Evolutionary conservation across 2,797 vertebrate genomes (phyloP).

Genomic region (Perdix hodgsoniae): DNA sequence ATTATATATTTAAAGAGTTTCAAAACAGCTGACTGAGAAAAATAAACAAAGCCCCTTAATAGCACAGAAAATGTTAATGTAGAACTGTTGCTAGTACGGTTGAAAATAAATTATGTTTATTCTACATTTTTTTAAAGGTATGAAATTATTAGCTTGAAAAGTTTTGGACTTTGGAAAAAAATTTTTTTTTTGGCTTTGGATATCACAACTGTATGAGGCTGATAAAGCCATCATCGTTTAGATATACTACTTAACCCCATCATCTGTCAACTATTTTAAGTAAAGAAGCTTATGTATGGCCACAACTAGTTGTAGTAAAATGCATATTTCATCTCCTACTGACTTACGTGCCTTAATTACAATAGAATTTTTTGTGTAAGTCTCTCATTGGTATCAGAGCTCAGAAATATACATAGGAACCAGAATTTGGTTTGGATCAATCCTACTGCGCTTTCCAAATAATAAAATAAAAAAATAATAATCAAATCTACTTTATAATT

Average conservation of each 20-base stretch:
- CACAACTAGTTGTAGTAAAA: not conserved
- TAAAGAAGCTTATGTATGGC: not conserved
- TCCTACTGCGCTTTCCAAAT: not conserved
- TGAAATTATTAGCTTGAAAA: not conserved
- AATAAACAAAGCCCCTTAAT: not conserved
- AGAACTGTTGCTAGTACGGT: not conserved
- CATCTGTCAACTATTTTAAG: not conserved
- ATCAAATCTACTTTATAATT: not conserved
- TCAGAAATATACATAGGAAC: not conserved
- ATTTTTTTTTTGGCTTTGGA: not conserved
- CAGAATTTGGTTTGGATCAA: not conserved
- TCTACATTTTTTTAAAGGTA: not conserved
- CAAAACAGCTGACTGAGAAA: not conserved
- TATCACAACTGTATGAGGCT: not conserved
- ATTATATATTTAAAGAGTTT: not conserved
- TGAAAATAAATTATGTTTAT: not conserved
- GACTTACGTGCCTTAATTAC: not conserved
- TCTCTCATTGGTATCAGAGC: not conserved
- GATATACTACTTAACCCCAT: not conserved
- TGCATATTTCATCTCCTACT: not conserved
- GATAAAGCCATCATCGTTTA: not conserved
- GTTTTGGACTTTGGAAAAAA: not conserved
- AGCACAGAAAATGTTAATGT: not conserved
- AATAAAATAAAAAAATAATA: not conserved
- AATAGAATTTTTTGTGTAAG: not conserved